These are phyloP conservation scores for Parazoanthus swiftii DNA, from an alignment of 92 coral and sea anemone species.

Conservation along the genomic window DNA sequence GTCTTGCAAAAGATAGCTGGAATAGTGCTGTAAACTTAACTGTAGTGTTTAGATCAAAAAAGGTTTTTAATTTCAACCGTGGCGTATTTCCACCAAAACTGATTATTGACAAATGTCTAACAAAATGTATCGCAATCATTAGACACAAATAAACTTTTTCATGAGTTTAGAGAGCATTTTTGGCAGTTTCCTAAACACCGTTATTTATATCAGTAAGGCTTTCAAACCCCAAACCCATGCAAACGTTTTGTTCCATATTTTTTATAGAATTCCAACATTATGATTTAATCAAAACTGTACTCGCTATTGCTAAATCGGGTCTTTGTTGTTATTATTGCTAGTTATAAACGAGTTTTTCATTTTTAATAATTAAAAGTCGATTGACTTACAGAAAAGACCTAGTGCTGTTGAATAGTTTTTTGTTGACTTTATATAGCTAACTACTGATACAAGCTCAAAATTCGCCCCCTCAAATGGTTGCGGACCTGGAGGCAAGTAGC, in stretches of 20 bases:
- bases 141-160: too few species aligned
- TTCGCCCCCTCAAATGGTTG: neutral
- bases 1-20: neutral
- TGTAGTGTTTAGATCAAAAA: too few species aligned
- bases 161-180: too few species aligned
- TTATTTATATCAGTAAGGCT: too few species aligned
- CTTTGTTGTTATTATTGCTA: neutral
- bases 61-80: neutral
- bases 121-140: too few species aligned
- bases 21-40: too few species aligned
- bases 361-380: neutral
- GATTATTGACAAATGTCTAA: neutral
- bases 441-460: neutral
- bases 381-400: neutral
- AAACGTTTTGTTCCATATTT: neutral
- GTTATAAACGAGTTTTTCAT: neutral
- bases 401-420: neutral
- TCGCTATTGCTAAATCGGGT: neutral
- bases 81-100: neutral
- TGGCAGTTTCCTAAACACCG: neutral
- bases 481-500: neutral
- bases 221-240: neutral
- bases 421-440: neutral
- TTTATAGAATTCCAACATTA: neutral
- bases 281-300: neutral